Evolutionary conservation across 35 echinoderm and acorn worm genomes (phyloP), one percentile per base, ranked within the genome.

Genomic region (Holothuria glaberrima): DNA sequence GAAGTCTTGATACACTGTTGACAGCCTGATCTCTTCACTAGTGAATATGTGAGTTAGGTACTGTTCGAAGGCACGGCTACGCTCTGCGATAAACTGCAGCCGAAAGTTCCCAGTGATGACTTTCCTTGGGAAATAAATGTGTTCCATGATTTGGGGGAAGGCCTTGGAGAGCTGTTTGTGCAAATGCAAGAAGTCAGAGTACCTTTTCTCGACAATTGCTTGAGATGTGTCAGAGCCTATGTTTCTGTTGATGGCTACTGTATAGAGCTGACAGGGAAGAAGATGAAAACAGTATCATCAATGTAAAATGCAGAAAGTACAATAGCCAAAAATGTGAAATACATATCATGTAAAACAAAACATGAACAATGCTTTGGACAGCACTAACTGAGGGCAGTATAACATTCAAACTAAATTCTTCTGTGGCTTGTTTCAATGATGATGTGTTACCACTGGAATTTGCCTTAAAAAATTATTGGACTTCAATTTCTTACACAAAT

Each of bases 161-260:
- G 22, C 22, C 62, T 92, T 89, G 19, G 69, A 34, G 35, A 98
- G 88, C 34, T 68, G 78, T 24, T 80, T 75, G 75, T 98, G 94
- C 30, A 98, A 82, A 16, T 87, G 10, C 79, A 94, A 59, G 68
- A 98, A 98, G 62, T 98, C 96, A 46, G 96, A 94, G 69, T 98
- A 98, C 71, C 96, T 81, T 58, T 93, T 92, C 63, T 98, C 96
- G 22, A 98, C 83, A 25, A 82, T 86, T 13, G 96, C 96, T 73
- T 98, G 96, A 48, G 96, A 98, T 57, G 96, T 90, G 82, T 98
- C 96, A n/a, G 30, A 88, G 25, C 93, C 93, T 33, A 94, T 98
- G n/a, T 90, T 92, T 18, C 96, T 67, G 52, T 90, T 88, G 18
- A 98, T 93, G 58, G 96, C 96, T 17, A 98, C 63, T 38, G 92